These are phyloP conservation scores for Diploscapter pachys DNA, from an alignment of 1,140 invertebrate genomes.

Conservation along the genomic window DNA sequence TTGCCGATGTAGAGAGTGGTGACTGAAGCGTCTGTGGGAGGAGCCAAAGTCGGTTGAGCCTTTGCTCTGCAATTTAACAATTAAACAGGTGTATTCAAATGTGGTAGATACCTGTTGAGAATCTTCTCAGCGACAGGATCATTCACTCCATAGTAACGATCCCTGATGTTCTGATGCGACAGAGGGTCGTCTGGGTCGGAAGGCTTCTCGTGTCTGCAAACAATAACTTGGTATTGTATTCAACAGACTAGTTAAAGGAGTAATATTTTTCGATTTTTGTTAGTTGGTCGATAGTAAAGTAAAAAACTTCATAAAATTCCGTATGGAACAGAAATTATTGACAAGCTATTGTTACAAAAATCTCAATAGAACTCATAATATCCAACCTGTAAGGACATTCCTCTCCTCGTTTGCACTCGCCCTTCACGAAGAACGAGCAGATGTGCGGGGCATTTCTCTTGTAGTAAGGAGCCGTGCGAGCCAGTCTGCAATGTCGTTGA, in stretches of 20 bases:
- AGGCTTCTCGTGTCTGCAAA: slow-evolving; percentile 86
- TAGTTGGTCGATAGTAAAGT: too few relatives aligned
- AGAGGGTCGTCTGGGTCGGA: slow-evolving; percentile 98
- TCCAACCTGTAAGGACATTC: slow-evolving; percentile 85
- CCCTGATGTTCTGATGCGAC: slow-evolving; percentile 98
- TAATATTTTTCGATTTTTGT: too few relatives aligned
- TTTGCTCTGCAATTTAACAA: slow-evolving; percentile 66
- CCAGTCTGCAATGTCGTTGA: slow-evolving; percentile 63
- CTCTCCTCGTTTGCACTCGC: slow-evolving; percentile 95
- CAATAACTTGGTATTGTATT: slow-evolving; percentile 11
- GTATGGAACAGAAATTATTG: too few relatives aligned
- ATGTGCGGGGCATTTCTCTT: slow-evolving; percentile 97
- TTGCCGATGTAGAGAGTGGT: slow-evolving; percentile 94
- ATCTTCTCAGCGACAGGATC: slow-evolving; percentile 98
- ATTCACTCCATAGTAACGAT: slow-evolving; percentile 94
- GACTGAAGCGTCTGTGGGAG: slow-evolving; percentile 90
- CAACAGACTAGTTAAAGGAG: too few relatives aligned
- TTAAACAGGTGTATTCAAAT: too few relatives aligned
- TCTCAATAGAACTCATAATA: slow-evolving; percentile 20
- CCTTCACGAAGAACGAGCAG: slow-evolving; percentile 99
- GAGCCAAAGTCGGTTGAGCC: slow-evolving; percentile 82
- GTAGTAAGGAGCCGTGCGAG: slow-evolving; percentile 94
- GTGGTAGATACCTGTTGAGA: slow-evolving; percentile 66
- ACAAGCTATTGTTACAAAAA: neutral
- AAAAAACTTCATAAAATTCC: too few relatives aligned